Conservation (phyloP, 2,888 invertebrate species). For the Eupithecia subumbrata region DNA sequence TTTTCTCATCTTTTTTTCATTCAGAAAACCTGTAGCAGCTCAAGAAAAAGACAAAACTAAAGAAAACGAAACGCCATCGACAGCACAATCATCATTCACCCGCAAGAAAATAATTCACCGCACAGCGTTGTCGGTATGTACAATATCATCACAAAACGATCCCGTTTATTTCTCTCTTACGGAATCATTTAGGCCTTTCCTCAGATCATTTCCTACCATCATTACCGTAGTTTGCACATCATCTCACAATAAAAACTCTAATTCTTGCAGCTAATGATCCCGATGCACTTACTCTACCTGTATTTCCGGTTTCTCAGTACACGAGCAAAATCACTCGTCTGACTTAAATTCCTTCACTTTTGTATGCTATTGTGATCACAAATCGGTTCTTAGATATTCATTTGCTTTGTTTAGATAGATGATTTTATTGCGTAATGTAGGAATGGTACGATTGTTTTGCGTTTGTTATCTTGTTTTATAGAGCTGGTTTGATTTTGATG, state of each 20-base stretch:
- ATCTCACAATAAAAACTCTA: conserved; percentile 57
- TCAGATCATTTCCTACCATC: conserved; percentile 37
- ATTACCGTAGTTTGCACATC: conserved; percentile 35
- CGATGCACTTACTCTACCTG: conserved; percentile 66
- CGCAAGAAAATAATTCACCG: conserved; percentile 1
- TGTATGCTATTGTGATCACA: conserved; percentile 67
- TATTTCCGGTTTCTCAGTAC: conserved; percentile 73
- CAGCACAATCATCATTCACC: neutral
- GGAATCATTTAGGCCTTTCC: conserved; percentile 35
- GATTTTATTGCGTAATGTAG: conserved; percentile 45
- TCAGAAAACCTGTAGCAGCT: neutral
- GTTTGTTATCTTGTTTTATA: conserved; percentile 6
- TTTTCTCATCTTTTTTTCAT: neutral
- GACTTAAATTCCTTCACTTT: conserved; percentile 67
- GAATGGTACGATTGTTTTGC: conserved; percentile 38
- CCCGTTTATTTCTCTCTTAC: conserved; percentile 22
- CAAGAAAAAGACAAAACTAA: neutral
- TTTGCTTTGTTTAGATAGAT: conserved; percentile 62
- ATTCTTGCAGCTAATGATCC: conserved; percentile 59
- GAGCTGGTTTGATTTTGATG: conserved; percentile 18
- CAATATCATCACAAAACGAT: conserved; percentile 3
- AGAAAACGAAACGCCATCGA: neutral
- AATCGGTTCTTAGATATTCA: conserved; percentile 68
- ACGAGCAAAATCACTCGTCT: conserved; percentile 62
- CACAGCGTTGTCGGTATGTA: neutral